Evolutionary conservation across 2,113 vertebrate species (phyloP), one percentile per base, ranked within the genome.

Genomic region (Theristicus caerulescens): DNA sequence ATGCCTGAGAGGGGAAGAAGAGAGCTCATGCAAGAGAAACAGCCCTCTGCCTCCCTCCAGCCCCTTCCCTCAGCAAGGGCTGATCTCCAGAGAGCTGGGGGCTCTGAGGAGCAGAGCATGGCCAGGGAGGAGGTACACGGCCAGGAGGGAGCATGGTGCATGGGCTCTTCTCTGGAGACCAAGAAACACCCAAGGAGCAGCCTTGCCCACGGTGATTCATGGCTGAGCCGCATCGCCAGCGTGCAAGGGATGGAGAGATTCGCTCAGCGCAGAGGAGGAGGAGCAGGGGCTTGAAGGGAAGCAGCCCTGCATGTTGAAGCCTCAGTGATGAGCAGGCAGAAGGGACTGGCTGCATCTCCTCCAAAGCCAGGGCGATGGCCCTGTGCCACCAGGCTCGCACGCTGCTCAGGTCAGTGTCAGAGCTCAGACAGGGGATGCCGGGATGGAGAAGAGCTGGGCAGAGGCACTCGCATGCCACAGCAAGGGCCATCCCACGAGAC

Each of bases 21-120:
- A 90, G 34, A 58, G 13, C 9, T 62, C 16, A 10, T 22, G 27
- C 18, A 49, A 64, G 24, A 66, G 46, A 42, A 80, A 49, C 18
- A 82, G 21, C 19, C 7, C 22, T 38, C 55, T 61, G 38, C 7
- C 9, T 86, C 29, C 5, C 22, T 72, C 47, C 51, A 77, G 16
- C 9, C 64, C 46, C 9, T 44, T 64, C 9, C 42, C 31, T 80
- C 2, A 0, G 12, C 34, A 70, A 62, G 32, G 29, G 6, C 15
- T 70, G 18, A 16, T 71, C 65, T 74, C 36, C 0, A 0, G 42
- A 47, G 32, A 72, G 38, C 9, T 42, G n/a, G 3, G 12, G 20
- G 3, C 79, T 47, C 65, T n/a, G 31, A 70, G 49, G 42, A 81
- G 34, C n/a, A 62, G 18, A 59, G 38, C 5, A 1, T 13, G 11